These are phyloP conservation scores for Hydroisotoma schaefferi DNA, from an alignment of 2,888 invertebrate species.

Conservation along the genomic window DNA sequence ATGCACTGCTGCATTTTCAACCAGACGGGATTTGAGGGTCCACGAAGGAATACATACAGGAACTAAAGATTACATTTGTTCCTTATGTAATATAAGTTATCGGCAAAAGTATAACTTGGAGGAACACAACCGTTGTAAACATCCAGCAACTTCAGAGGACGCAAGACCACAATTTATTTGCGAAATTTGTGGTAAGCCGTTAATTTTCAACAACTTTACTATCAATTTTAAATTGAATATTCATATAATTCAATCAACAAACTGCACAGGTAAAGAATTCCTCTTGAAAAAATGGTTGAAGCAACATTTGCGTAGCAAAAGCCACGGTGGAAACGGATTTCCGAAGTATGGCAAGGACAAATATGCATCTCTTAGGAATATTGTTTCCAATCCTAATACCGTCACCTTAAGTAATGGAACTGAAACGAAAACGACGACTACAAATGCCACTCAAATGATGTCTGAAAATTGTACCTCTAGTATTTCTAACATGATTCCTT, in stretches of 20 bases:
- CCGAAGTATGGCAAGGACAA: too few relatives aligned
- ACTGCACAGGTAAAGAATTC: neutral
- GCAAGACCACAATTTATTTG: neutral
- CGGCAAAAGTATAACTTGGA: neutral
- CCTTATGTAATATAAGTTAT: slow-evolving; percentile 1
- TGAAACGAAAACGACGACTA: too few relatives aligned
- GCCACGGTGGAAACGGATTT: neutral
- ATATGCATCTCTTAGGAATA: too few relatives aligned
- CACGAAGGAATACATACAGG: neutral
- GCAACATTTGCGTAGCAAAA: neutral
- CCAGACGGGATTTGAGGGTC: neutral
- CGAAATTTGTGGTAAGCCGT: neutral
- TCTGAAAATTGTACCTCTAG: too few relatives aligned
- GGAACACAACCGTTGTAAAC: neutral
- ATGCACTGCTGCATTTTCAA: neutral
- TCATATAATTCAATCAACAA: neutral
- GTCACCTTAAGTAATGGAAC: too few relatives aligned
- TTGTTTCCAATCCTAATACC: too few relatives aligned
- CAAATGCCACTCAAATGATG: too few relatives aligned
- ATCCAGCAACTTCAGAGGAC: neutral
- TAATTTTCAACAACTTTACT: too few relatives aligned
- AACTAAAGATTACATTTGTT: neutral
- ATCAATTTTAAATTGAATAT: too few relatives aligned
- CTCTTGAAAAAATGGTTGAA: neutral
- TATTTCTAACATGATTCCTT: too few relatives aligned